Base-by-base conservation (phyloP, 2,797 vertebrate genomes). In the Cyclopterus lumpus region DNA sequence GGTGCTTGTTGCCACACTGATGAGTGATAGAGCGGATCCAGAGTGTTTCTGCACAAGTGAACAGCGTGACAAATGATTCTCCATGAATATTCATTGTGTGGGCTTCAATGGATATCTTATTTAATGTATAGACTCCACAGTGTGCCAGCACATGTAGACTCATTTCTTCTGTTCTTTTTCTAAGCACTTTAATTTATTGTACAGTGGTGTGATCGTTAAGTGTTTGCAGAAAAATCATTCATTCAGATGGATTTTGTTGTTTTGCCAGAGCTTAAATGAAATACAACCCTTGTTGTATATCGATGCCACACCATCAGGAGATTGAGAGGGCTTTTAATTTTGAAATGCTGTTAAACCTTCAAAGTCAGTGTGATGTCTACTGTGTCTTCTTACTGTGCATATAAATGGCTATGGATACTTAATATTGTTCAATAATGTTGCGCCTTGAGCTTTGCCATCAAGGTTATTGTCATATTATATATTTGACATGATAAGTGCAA, bases 81-180 rank as follows among this genome's bases (percentile, higher is more conserved):
- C 10, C 22, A 67, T 83, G 73, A 80, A 85, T 80, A 79, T 79
- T 84, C 74, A 82, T 71, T 24, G 77, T 64, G 5, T 46, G 62
- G 65, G 55, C 58, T 67, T 62, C 53, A 22, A 7, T 64, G 53
- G 62, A 51, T 57, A 4, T 53, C 70, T 67, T 24, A 6, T 67
- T 63, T 34, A 75, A 44, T 42, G 18, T 63, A 57, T 42, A 44
- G 48, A 22, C 42, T 66, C 55, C 28, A n/a, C 53, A 44, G 26
- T 0, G 1, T 57, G 22, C 6, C 61, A 14, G 24, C 1, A 34
- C 65, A 10, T 34, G 11, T 4, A 16, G 8, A 6, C 3, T 44
- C 36, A 1, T 10, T 18, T 44, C 34, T 2, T 49, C 8, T 24
- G 51, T 67, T 28, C 20, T 67, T 36, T 26, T 49, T 46, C 3